Base-by-base conservation (phyloP, 2,888 invertebrate species). In the Apocheima hispidaria region DNA sequence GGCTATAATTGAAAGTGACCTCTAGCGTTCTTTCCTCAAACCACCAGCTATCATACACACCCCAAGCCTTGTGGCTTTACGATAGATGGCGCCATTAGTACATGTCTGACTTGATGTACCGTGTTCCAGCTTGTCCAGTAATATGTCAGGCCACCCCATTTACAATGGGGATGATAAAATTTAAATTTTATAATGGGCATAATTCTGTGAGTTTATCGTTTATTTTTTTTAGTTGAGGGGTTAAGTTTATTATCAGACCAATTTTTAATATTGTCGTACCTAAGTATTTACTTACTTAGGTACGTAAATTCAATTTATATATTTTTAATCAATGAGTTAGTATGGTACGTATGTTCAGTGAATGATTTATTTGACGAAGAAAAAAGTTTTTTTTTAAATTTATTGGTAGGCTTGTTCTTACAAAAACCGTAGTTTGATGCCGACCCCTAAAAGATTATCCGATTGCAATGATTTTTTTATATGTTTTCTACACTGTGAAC, bases 41-140 rank as follows among this genome's bases (percentile, higher is more conserved):
- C 71, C 76, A 80, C 70, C 74, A 71, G 79, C 79, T 78, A 83
- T 72, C 75, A 70, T 12, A 35, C 58, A 10, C 63, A 69, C 61
- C 70, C 71, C 83, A 26, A 84, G 86, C 83, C 82, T 69, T 81
- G 83, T 66, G 77, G 77, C 73, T 79, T 79, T 77, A 73, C 81
- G 79, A 92, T 86, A 92, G 92, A 90, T 92, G 92, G 85, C 91
- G 86, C 80, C 73, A 89, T 90, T 90, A 89, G 87, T 91, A 73
- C 63, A 18, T 72, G 89, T 88, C 89, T 18, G 38, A 75, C 53
- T 54, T 75, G 77, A 81, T 82, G 75, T 77, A 54, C 77, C 74
- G 78, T 77, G 87, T 84, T 84, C 78, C 83, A 86, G 84, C 84
- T 84, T 85, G 86, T 78, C 80, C 81, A 88, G 89, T 87, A 87